These are phyloP conservation scores for Sturmia bella DNA, from an alignment of 2,888 invertebrate species.

Conservation along the genomic window DNA sequence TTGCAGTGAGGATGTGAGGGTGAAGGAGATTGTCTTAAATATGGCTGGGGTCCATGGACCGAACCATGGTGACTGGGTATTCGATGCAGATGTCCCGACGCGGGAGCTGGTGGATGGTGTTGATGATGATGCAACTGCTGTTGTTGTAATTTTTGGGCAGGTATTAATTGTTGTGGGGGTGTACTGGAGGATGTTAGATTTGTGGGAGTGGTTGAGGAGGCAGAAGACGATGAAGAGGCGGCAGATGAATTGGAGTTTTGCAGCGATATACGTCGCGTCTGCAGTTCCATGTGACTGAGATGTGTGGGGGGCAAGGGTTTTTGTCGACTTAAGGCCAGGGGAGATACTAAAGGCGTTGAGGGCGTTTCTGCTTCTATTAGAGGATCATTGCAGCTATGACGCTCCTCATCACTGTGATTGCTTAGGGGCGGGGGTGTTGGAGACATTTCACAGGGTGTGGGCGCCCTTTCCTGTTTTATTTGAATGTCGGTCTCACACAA, in stretches of 20 bases:
- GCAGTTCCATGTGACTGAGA: constrained; percentile 63
- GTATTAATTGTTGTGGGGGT: constrained; percentile 64
- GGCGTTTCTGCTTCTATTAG: constrained; percentile 20
- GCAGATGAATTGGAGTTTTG: constrained; percentile 73
- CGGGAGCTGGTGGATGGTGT: constrained; percentile 58
- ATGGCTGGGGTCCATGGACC: constrained; percentile 64
- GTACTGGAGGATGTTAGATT: constrained; percentile 64
- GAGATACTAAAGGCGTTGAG: constrained; percentile 71
- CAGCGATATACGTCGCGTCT: constrained; percentile 73
- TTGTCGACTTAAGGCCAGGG: constrained; percentile 70
- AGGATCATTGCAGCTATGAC: constrained; percentile 54
- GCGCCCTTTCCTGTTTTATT: constrained; percentile 81
- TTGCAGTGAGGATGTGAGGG: constrained; percentile 61
- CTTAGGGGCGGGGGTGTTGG: constrained; percentile 72
- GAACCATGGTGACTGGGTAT: constrained; percentile 67
- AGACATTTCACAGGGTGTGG: constrained; percentile 76
- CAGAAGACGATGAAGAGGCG: constrained; percentile 68
- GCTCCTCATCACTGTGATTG: constrained; percentile 70
- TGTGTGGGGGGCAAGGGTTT: constrained; percentile 59
- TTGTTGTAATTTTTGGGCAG: constrained; percentile 60
- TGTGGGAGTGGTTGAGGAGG: constrained; percentile 71
- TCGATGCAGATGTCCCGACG: constrained; percentile 63
- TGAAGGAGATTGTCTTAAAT: constrained; percentile 70
- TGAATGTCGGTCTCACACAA: constrained; percentile 75
- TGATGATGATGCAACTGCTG: not conserved